Conservation (phyloP, 2,888 invertebrate genomes). For the Lymantria dispar region DNA sequence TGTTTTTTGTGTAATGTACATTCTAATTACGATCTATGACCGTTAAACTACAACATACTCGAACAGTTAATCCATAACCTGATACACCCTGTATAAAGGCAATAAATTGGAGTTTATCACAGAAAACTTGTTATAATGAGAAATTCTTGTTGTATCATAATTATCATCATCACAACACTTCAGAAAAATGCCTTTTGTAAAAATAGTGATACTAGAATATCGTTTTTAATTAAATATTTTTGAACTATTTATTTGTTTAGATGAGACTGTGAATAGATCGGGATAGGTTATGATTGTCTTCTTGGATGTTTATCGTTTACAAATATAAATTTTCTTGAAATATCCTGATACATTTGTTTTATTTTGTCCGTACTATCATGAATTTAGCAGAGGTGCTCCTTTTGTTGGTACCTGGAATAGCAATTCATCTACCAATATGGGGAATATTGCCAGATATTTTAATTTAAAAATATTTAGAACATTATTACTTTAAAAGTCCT, state of each 20-base stretch:
- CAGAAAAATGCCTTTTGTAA: conserved; percentile 52
- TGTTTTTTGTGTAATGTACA: too few relatives aligned
- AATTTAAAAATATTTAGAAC: too few relatives aligned
- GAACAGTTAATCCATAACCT: too few relatives aligned
- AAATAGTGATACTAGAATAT: conserved; percentile 78
- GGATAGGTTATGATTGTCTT: conserved; percentile 68
- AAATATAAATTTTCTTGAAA: conserved; percentile 71
- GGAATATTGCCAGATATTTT: too few relatives aligned
- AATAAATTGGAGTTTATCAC: not conserved
- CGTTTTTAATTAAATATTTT: conserved; percentile 64
- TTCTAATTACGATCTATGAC: too few relatives aligned
- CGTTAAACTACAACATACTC: too few relatives aligned
- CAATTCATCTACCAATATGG: too few relatives aligned
- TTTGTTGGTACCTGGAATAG: too few relatives aligned
- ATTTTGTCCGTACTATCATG: too few relatives aligned
- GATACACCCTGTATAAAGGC: too few relatives aligned
- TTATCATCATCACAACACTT: conserved; percentile 18
- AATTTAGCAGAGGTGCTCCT: too few relatives aligned
- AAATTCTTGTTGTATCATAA: conserved; percentile 8
- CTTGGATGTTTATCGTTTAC: conserved; percentile 75
- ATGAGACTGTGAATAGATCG: conserved; percentile 53
- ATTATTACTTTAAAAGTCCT: too few relatives aligned
- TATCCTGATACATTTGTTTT: conserved; percentile 35
- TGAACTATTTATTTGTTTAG: conserved; percentile 76
- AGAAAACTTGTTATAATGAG: not conserved